Percentiles rank a stretch among this genome's conserved stretches.
phyloP scores from a whole-genome alignment of 2,797 vertebrate genomes.

The Selene dorsalis region DNA sequence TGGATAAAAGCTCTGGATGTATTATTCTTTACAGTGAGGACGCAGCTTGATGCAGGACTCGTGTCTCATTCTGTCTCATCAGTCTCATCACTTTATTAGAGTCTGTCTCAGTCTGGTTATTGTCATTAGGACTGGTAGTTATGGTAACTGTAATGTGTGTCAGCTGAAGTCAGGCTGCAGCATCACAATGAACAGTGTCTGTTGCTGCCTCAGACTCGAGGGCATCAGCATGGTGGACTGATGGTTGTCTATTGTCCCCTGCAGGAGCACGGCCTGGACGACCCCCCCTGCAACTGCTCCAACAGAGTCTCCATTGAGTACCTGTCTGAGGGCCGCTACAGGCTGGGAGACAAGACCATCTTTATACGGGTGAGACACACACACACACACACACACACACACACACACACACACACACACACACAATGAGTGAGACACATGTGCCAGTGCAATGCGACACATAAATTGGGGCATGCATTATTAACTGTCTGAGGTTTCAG shows the following conservation, averaged over 20 bases:
- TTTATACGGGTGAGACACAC: slow-evolving; percentile 92
- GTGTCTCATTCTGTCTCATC: too few relatives aligned
- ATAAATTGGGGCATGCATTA: slow-evolving; percentile 79
- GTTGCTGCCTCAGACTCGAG: neutral
- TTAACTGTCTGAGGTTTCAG: slow-evolving; percentile 66
- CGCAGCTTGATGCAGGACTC: too few relatives aligned
- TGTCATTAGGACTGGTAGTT: too few relatives aligned
- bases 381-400: neutral
- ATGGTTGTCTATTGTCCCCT: neutral
- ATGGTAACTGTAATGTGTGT: too few relatives aligned
- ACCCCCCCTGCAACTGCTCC: slow-evolving; percentile 94
- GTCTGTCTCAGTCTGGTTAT: too few relatives aligned
- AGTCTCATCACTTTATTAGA: too few relatives aligned
- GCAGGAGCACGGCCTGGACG: slow-evolving; percentile 92
- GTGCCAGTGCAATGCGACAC: slow-evolving; percentile 49
- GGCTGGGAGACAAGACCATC: slow-evolving; percentile 97
- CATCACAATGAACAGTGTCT: too few relatives aligned
- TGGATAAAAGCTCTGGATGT: neutral
- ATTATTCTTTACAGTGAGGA: too few relatives aligned
- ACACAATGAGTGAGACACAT: slow-evolving; percentile 57
- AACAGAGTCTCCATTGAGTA: slow-evolving; percentile 97
- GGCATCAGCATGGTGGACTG: neutral
- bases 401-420: slow-evolving; percentile 27
- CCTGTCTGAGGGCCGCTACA: slow-evolving; percentile 96
- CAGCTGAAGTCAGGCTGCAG: too few relatives aligned